Base-by-base conservation (phyloP, 2,888 invertebrate genomes). In the Panopea generosa region DNA sequence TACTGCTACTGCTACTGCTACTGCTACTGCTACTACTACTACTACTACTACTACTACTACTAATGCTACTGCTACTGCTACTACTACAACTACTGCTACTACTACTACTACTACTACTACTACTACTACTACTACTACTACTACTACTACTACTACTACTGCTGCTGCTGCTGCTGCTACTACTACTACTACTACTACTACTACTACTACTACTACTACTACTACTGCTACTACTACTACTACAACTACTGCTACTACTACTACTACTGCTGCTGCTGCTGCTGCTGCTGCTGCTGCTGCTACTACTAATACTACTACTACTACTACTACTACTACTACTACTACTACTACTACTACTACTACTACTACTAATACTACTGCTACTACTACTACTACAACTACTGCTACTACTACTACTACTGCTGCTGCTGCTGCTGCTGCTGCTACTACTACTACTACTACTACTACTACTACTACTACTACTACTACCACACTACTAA, bases 1-100 rank as follows among this genome's bases (percentile, higher is more conserved):
- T n/a, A 40, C 14, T 40, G 14, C 40, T 40, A 40, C 40, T 14
- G 14, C 40, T 40, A 40, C 40, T 40, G 40, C 40, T 40, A 14
- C 40, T 40, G 40, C 40, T 40, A 40, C 40, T 40, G 40, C 40
- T 40, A 40, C 40, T 40, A 40, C 40, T 40, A 40, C 40, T 40
- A 11, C 40, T 40, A 40, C 40, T 40, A 14, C 40, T 40, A n/a
- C n/a, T n/a, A n/a, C n/a, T n/a, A n/a, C n/a, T n/a, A n/a, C n/a
- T n/a, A n/a, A n/a, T n/a, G n/a, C 40, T 40, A 40, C 40, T 40
- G 40, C 40, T 40, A 14, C 40, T 40, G 40, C 40, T 40, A 40
- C 40, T 11, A 40, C 40, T 11, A 40, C 40, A 40, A 40, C 40
- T 40, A 40, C 40, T 40, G 14, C 40, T 40, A 40, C 14, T 40